These are phyloP conservation scores for Schizaphis graminum DNA, from an alignment of 2,888 invertebrate genomes.

Conservation along the genomic window DNA sequence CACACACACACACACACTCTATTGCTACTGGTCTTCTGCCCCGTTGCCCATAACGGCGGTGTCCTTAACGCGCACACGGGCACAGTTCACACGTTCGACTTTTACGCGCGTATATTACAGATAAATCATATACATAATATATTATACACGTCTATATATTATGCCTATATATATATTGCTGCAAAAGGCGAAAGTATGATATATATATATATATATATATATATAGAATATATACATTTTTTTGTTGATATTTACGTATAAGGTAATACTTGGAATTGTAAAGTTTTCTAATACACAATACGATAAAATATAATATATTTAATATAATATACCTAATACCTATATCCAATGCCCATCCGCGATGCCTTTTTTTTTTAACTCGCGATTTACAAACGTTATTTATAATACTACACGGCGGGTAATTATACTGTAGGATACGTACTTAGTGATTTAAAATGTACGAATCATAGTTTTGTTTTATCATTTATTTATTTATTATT, in stretches of 20 bases:
- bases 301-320: neutral
- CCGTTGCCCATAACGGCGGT: neutral
- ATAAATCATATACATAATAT: constrained; percentile 8
- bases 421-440: neutral
- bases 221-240: neutral
- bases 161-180: neutral
- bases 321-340: neutral
- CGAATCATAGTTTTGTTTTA: neutral
- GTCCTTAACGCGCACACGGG: neutral
- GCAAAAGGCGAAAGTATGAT: neutral
- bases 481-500: neutral
- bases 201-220: neutral
- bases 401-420: neutral
- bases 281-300: neutral
- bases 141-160: neutral
- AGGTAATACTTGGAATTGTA: neutral
- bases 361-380: neutral
- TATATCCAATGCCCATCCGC: neutral
- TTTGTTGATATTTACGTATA: neutral
- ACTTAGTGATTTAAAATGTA: neutral
- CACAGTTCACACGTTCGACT: constrained; percentile 46
- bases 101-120: neutral
- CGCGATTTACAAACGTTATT: neutral
- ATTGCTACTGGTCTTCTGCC: constrained; percentile 10
- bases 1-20: neutral